phyloP scores from a whole-genome alignment of 2,888 invertebrate species.

The Eupithecia exiguata region DNA sequence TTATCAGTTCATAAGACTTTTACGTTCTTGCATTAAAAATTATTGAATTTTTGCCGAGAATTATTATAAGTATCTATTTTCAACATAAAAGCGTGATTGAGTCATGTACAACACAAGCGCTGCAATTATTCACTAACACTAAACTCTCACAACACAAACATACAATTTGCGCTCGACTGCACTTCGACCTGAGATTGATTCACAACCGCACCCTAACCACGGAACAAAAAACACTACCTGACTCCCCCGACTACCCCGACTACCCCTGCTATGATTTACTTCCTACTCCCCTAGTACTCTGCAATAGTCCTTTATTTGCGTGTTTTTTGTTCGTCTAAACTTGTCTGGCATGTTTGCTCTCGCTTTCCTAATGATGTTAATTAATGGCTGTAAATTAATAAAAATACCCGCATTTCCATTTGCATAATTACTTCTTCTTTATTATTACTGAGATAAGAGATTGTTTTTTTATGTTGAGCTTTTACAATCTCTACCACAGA shows the following conservation, averaged over 20 bases:
- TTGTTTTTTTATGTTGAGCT: neutral
- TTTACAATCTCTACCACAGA: neutral
- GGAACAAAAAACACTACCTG: conserved; percentile 26
- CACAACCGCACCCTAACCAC: conserved; percentile 41
- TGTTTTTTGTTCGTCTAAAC: conserved; percentile 15
- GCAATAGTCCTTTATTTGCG: conserved; percentile 15
- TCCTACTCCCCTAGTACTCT: conserved; percentile 18
- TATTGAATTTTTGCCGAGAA: neutral
- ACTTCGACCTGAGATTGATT: conserved; percentile 42
- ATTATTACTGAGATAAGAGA: neutral
- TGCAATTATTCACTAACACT: conserved; percentile 33
- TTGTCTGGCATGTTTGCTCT: conserved; percentile 10
- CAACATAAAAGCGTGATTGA: conserved; percentile 1
- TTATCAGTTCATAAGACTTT: neutral
- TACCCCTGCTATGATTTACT: conserved; percentile 24
- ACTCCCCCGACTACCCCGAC: neutral
- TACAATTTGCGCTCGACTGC: conserved; percentile 29
- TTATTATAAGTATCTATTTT: neutral
- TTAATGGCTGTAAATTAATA: conserved; percentile 16
- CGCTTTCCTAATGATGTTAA: conserved; percentile 15
- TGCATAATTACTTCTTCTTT: conserved; percentile 22
- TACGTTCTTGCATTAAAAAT: neutral
- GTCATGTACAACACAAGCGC: conserved; percentile 13
- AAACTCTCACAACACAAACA: conserved; percentile 12
- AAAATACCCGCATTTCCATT: conserved; percentile 29